phyloP scores from a whole-genome alignment of 2,888 invertebrate species.

The Parnassius smintheus region DNA sequence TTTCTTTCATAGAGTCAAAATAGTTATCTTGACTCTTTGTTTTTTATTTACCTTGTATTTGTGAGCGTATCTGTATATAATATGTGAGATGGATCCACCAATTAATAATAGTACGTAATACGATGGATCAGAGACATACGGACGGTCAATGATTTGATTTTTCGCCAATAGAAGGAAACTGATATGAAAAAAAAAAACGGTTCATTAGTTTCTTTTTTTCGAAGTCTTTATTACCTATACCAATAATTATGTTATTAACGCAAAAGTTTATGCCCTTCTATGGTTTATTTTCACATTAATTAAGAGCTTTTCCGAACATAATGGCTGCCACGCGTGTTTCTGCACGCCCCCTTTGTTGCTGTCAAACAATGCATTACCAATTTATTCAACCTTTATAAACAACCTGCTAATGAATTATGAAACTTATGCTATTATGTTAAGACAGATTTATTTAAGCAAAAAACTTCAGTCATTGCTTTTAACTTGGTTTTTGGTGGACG shows the following conservation, averaged over 20 bases:
- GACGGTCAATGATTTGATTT: too few species aligned
- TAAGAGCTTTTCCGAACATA: constrained; percentile 47
- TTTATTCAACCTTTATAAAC: neutral
- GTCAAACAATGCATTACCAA: constrained; percentile 42
- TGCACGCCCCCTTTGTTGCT: constrained; percentile 47
- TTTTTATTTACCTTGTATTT: too few species aligned
- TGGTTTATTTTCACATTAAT: constrained; percentile 43
- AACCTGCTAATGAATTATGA: constrained; percentile 1
- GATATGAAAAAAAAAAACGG: constrained; percentile 15
- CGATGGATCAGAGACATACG: too few species aligned
- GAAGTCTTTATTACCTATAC: too few species aligned
- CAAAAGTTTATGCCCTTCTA: constrained; percentile 3
- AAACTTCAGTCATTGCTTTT: neutral
- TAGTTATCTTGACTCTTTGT: too few species aligned
- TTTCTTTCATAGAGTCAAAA: too few species aligned
- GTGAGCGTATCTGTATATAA: too few species aligned
- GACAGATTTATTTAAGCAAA: neutral
- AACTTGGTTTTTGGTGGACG: constrained; percentile 30
- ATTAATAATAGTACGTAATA: too few species aligned
- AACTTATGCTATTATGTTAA: constrained; percentile 6
- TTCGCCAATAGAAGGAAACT: neutral
- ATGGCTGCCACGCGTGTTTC: constrained; percentile 59
- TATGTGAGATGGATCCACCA: too few species aligned
- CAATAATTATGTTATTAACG: constrained; percentile 35
- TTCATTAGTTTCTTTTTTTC: too few species aligned